Evolutionary conservation across 1,140 invertebrate species (phyloP).

Genomic region (Tribolium castaneum): DNA sequence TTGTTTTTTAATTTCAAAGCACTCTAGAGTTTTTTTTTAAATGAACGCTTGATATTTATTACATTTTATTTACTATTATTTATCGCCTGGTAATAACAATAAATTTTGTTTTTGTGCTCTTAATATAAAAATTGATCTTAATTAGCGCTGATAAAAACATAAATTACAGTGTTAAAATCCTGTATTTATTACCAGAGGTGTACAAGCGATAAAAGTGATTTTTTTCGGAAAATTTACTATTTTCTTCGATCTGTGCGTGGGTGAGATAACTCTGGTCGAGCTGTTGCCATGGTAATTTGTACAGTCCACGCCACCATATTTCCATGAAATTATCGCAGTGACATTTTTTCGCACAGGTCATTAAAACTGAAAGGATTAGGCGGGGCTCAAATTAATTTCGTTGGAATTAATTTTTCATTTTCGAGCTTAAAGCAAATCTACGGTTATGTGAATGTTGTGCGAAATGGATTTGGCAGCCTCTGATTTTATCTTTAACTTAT

Average conservation of each 20-base stretch:
- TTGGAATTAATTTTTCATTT: neutral
- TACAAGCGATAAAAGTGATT: neutral
- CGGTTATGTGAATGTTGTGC: too few species aligned
- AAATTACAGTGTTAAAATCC: neutral
- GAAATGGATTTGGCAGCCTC: neutral
- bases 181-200: neutral
- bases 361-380: neutral
- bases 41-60: too few species aligned
- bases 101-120: neutral
- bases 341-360: neutral
- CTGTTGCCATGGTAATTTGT: constrained; percentile 17
- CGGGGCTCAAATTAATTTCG: neutral
- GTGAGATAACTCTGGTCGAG: constrained; percentile 9
- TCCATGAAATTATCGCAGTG: constrained; percentile 13
- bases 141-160: neutral
- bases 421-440: neutral
- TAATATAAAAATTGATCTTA: neutral
- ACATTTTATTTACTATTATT: neutral
- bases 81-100: neutral
- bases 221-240: neutral
- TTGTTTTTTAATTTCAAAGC: too few species aligned
- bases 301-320: neutral
- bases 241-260: neutral
- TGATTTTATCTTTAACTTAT: neutral
- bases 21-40: too few species aligned